These are phyloP conservation scores for Phyllostomus hastatus DNA, from an alignment of 2,113 vertebrate genomes.

Conservation along the genomic window DNA sequence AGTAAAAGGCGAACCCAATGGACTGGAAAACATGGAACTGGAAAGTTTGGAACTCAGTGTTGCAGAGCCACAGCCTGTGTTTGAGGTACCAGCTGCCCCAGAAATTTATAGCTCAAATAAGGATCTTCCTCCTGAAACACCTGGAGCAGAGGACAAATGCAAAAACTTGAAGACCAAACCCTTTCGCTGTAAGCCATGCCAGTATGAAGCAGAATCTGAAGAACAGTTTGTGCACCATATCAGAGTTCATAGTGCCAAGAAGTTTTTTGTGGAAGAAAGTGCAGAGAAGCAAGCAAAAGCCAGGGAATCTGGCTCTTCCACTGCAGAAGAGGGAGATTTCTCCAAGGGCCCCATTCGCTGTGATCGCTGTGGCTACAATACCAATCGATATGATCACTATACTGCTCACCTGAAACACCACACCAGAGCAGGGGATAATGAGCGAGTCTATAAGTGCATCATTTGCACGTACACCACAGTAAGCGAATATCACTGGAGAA, in stretches of 20 bases:
- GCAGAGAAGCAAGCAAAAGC: constrained; percentile 86
- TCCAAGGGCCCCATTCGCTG: constrained; percentile 95
- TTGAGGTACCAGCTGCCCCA: constrained; percentile 56
- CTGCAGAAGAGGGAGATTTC: constrained; percentile 83
- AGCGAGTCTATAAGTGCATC: constrained; percentile 95
- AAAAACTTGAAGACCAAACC: constrained; percentile 91
- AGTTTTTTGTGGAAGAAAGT: constrained; percentile 91
- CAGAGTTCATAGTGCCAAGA: constrained; percentile 91
- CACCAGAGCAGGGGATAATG: constrained; percentile 89
- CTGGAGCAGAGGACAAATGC: constrained; percentile 76
- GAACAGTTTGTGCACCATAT: constrained; percentile 95
- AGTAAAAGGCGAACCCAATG: constrained; percentile 54
- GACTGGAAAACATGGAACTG: constrained; percentile 73
- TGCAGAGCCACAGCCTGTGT: constrained; percentile 61
- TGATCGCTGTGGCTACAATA: constrained; percentile 98
- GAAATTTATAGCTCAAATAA: constrained; percentile 71
- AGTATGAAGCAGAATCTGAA: constrained; percentile 92
- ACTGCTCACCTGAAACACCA: constrained; percentile 97
- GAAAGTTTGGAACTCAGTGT: constrained; percentile 56
- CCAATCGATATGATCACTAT: constrained; percentile 97
- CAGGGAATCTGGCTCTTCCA: constrained; percentile 77
- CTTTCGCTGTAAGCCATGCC: constrained; percentile 95
- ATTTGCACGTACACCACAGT: constrained; percentile 97
- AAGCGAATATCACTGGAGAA: constrained; percentile 99
- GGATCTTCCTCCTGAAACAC: constrained; percentile 69